A percentile compares a stretch with the other conserved stretches of the same genome.
These are phyloP conservation scores for Megalonaias nervosa DNA, from an alignment of 1,140 invertebrate species.

Conservation along the genomic window DNA sequence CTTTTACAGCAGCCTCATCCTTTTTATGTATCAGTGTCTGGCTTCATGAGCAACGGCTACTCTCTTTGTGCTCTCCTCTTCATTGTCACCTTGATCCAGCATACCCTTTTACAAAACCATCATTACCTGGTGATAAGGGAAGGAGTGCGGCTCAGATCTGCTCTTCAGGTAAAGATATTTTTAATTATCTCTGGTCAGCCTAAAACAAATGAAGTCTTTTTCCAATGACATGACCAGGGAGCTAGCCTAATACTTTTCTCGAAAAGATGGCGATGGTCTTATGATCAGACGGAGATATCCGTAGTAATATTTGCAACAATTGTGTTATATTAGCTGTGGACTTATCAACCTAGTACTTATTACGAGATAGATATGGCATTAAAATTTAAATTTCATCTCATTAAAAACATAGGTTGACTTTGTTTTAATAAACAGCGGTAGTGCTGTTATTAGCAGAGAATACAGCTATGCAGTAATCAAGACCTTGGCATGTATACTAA, in stretches of 20 bases:
- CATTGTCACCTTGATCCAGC: constrained; percentile 82
- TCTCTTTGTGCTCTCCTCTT: constrained; percentile 82
- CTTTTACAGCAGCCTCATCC: not conserved
- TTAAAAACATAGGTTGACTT: too few species aligned
- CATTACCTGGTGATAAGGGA: constrained; percentile 86
- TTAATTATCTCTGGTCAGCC: not conserved
- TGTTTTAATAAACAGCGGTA: too few species aligned
- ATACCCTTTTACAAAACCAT: constrained; percentile 87
- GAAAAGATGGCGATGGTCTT: not conserved
- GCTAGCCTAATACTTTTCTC: not conserved
- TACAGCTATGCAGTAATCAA: too few species aligned
- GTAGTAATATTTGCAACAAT: not conserved
- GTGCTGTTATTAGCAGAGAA: too few species aligned
- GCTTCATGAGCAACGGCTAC: constrained; percentile 85
- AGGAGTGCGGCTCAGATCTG: constrained; percentile 84
- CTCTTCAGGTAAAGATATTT: constrained; percentile 76
- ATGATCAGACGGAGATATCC: not conserved
- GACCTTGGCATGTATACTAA: too few species aligned
- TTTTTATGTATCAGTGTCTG: constrained; percentile 71
- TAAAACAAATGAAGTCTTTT: not conserved
- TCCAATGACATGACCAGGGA: not conserved
- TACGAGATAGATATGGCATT: too few species aligned
- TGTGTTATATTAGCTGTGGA: not conserved
- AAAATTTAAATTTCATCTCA: too few species aligned
- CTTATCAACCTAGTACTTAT: too few species aligned